phyloP scores from a whole-genome alignment of 2,113 vertebrate genomes.

The Hippolais icterina region DNA sequence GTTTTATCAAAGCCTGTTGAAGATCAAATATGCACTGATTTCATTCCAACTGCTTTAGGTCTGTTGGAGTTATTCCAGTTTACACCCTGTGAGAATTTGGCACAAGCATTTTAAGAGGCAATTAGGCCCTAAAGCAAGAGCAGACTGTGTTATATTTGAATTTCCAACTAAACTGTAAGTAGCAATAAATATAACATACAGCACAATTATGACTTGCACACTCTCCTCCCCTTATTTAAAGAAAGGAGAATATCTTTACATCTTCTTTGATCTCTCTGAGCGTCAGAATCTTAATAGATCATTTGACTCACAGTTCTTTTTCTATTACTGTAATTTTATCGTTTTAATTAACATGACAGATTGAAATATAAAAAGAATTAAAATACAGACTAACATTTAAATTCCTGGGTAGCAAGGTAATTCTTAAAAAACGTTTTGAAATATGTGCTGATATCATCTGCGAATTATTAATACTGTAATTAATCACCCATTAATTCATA shows the following conservation, averaged over 20 bases:
- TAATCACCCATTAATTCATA: neutral
- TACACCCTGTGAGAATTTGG: slow-evolving; percentile 38
- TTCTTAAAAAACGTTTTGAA: neutral
- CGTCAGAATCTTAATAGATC: neutral
- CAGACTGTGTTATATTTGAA: slow-evolving; percentile 16
- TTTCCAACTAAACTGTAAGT: slow-evolving; percentile 13
- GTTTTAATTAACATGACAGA: slow-evolving; percentile 19
- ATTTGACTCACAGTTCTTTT: slow-evolving; percentile 1
- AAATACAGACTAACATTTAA: neutral
- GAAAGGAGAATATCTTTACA: neutral
- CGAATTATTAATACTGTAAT: neutral
- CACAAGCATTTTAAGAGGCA: slow-evolving; percentile 45
- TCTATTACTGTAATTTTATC: neutral
- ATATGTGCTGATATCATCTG: neutral
- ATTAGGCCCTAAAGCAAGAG: slow-evolving; percentile 35
- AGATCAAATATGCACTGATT: slow-evolving; percentile 51
- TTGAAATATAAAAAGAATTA: slow-evolving; percentile 45
- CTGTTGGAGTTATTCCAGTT: slow-evolving; percentile 45
- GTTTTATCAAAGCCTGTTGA: slow-evolving; percentile 40
- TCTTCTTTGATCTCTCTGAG: slow-evolving; percentile 24
- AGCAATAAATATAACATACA: slow-evolving; percentile 15
- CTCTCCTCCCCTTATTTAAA: neutral
- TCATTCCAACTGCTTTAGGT: slow-evolving; percentile 44
- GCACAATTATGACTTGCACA: neutral
- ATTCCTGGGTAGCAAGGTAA: neutral